Percentiles rank a stretch among this genome's conserved stretches.
Conservation (phyloP, 2,797 vertebrate species). For the Melanotaenia nigrans region DNA sequence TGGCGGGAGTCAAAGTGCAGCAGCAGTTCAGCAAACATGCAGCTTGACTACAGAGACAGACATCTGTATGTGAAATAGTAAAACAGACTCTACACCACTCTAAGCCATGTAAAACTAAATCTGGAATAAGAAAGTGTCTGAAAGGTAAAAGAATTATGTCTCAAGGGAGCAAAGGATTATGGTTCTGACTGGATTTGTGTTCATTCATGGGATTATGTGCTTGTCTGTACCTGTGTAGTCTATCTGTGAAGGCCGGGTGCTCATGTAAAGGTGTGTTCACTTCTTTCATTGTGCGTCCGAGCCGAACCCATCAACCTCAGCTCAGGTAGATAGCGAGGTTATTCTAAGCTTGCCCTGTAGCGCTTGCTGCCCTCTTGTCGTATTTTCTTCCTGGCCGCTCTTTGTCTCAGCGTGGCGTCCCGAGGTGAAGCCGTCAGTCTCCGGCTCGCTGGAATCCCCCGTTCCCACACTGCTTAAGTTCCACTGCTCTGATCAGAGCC, state of each 20-base stretch:
- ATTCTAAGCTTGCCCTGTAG: constrained; percentile 68
- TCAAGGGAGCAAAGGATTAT: neutral
- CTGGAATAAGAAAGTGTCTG: constrained; percentile 58
- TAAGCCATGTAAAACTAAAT: neutral
- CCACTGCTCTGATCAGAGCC: constrained; percentile 35
- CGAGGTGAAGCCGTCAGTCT: constrained; percentile 67
- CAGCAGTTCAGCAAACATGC: constrained; percentile 15
- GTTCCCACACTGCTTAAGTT: constrained; percentile 76
- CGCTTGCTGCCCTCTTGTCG: constrained; percentile 34
- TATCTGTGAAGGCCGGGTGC: neutral
- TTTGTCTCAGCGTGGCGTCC: constrained; percentile 65
- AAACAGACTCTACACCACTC: neutral
- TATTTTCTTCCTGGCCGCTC: constrained; percentile 64
- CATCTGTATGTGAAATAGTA: neutral
- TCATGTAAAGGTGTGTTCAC: neutral
- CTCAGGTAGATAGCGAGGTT: constrained; percentile 61
- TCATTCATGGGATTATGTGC: constrained; percentile 11
- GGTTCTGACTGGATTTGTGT: constrained; percentile 6
- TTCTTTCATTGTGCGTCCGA: constrained; percentile 26
- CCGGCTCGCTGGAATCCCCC: constrained; percentile 61
- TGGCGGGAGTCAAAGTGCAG: constrained; percentile 5
- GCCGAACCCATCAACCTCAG: constrained; percentile 59
- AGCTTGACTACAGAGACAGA: constrained; percentile 12
- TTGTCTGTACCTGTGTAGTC: constrained; percentile 1
- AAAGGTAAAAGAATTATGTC: neutral